These are phyloP conservation scores for Psittacula derbiana DNA, from an alignment of 2,797 vertebrate genomes.

Conservation along the genomic window DNA sequence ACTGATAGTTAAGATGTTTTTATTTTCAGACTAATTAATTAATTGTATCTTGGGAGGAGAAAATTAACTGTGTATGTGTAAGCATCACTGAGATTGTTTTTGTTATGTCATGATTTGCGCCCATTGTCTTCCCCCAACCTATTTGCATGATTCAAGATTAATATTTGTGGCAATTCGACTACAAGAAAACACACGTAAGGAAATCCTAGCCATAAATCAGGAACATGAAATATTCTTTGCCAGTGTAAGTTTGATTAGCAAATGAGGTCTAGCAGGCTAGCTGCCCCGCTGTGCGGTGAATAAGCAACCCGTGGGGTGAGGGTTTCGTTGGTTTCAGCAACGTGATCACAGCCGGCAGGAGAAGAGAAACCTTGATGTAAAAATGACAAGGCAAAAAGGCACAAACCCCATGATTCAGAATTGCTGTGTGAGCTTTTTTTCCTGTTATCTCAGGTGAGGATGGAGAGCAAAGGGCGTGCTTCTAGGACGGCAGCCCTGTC, in stretches of 20 bases:
- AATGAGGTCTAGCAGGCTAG: not conserved
- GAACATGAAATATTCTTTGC: not conserved
- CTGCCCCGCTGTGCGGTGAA: fast-evolving
- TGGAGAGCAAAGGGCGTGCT: fast-evolving
- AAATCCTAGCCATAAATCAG: not conserved
- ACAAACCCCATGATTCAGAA: not conserved
- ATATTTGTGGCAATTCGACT: fast-evolving
- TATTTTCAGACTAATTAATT: not conserved
- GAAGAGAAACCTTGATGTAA: not conserved
- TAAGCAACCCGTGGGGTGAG: fast-evolving
- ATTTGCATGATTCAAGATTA: not conserved
- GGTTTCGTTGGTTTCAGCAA: not conserved
- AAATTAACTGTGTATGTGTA: not conserved
- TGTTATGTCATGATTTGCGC: not conserved
- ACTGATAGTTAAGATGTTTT: not conserved
- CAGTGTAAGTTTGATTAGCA: not conserved
- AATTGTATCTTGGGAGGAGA: not conserved
- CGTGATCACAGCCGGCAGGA: not conserved
- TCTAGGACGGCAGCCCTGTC: fast-evolving
- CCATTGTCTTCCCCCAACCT: fast-evolving
- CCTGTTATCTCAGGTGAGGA: not conserved
- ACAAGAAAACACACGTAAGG: not conserved
- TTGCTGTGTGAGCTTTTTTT: not conserved
- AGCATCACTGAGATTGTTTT: not conserved
- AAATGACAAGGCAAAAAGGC: not conserved